Evolutionary conservation across 2,888 invertebrate genomes (phyloP).

Genomic region (Aquatica leii): DNA sequence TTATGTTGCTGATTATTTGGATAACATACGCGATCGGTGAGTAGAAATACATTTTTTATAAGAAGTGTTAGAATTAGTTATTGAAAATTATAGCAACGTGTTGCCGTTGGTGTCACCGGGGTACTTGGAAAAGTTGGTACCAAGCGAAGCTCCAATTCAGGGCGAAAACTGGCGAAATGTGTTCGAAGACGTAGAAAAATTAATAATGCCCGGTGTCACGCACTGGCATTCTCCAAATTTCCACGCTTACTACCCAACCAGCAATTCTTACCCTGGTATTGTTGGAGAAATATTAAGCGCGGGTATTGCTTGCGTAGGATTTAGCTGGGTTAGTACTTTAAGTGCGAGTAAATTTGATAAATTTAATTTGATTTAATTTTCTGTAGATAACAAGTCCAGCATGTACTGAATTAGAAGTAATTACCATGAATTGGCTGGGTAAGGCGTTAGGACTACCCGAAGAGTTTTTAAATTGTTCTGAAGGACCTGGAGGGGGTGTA

Average conservation of each 20-base stretch:
- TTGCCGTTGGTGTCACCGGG: constrained; percentile 91
- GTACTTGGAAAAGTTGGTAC: constrained; percentile 82
- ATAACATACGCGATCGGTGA: constrained; percentile 84
- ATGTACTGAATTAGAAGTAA: constrained; percentile 89
- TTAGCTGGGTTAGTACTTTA: constrained; percentile 82
- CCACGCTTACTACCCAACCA: constrained; percentile 91
- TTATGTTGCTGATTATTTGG: constrained; percentile 95
- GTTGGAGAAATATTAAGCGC: constrained; percentile 84
- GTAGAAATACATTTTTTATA: constrained; percentile 68
- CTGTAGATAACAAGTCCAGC: constrained; percentile 63
- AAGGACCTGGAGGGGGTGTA: constrained; percentile 82
- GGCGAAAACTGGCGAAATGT: constrained; percentile 88
- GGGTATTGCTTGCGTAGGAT: constrained; percentile 85
- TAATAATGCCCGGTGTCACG: constrained; percentile 93
- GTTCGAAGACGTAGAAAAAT: constrained; percentile 85
- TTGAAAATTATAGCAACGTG: constrained; percentile 68
- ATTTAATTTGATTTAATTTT: background rate
- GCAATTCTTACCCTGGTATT: constrained; percentile 83
- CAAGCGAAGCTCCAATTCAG: constrained; percentile 80
- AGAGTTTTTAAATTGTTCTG: constrained; percentile 77
- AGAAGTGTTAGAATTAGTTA: too few species aligned
- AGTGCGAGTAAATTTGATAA: background rate
- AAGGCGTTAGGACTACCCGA: constrained; percentile 83
- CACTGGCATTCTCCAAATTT: constrained; percentile 96
- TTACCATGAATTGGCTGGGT: constrained; percentile 92